A percentile compares a stretch with the other conserved stretches of the same genome.
Conservation (phyloP, 1,140 invertebrate species). For the Lepidurus arcticus region DNA sequence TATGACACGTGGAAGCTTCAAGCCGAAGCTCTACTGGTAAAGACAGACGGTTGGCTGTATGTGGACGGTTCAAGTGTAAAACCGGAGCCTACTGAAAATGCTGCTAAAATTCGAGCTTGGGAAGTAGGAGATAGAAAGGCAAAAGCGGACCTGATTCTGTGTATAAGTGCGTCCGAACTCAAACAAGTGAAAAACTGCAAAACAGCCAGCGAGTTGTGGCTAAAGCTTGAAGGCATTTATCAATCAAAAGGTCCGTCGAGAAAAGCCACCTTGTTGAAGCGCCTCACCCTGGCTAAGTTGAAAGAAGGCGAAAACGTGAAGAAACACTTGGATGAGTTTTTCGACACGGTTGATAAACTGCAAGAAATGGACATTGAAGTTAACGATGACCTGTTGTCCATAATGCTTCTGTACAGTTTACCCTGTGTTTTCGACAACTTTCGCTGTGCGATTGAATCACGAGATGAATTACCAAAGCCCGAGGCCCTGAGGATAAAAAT, state of each 20-base stretch:
- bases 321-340: background rate
- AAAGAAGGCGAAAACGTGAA: background rate
- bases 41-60: conserved; percentile 29
- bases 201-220: too few relatives aligned
- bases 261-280: background rate
- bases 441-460: conserved; percentile 36
- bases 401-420: conserved; percentile 36
- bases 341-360: background rate
- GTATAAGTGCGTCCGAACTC: too few relatives aligned
- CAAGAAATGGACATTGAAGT: conserved; percentile 31
- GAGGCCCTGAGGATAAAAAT: background rate
- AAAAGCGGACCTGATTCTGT: too few relatives aligned
- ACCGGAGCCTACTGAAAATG: background rate
- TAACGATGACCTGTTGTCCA: conserved; percentile 35
- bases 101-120: background rate
- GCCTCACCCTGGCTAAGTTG: background rate
- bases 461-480: conserved; percentile 34
- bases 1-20: conserved; percentile 33
- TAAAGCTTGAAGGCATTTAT: too few relatives aligned
- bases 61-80: background rate
- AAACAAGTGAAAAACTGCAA: too few relatives aligned
- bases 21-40: conserved; percentile 31
- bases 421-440: conserved; percentile 35
- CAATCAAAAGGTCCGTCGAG: background rate
- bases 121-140: background rate